A percentile compares a stretch with the other conserved stretches of the same genome.
These are phyloP conservation scores for Tenthredo scrophulariae DNA, from an alignment of 2,888 invertebrate species.

Conservation along the genomic window DNA sequence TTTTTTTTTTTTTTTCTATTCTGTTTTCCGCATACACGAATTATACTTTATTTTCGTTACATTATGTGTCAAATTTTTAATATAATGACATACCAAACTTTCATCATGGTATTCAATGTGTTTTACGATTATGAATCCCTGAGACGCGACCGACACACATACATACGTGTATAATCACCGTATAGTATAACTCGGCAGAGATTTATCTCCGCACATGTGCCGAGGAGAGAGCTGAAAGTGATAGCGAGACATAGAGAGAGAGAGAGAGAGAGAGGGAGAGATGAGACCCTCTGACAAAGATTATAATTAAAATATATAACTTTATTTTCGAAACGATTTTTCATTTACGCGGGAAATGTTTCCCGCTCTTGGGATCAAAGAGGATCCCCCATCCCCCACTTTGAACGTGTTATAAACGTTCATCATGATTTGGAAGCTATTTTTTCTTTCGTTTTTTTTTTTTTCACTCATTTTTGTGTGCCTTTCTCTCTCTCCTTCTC, in stretches of 20 bases:
- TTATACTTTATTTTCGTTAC: neutral
- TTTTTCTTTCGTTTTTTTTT: neutral
- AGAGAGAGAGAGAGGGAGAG: neutral
- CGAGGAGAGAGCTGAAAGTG: neutral
- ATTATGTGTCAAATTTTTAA: neutral
- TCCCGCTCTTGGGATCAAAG: constrained; percentile 21
- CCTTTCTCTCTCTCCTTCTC: neutral
- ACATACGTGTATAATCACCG: neutral
- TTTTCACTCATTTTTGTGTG: constrained; percentile 11
- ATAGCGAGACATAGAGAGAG: neutral
- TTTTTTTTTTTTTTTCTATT: neutral
- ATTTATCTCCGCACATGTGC: constrained; percentile 48
- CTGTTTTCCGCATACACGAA: too few relatives aligned
- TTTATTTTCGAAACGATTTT: constrained; percentile 39
- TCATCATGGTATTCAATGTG: neutral
- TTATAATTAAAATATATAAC: constrained; percentile 40
- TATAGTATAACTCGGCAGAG: constrained; percentile 7
- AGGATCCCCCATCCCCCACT: neutral
- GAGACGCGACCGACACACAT: neutral
- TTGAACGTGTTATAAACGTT: constrained; percentile 7
- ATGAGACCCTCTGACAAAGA: constrained; percentile 8
- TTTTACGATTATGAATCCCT: neutral
- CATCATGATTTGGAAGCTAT: constrained; percentile 4
- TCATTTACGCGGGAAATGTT: neutral
- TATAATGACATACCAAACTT: neutral